phyloP scores from a whole-genome alignment of 2,113 vertebrate species.

The Archilochus colubris region DNA sequence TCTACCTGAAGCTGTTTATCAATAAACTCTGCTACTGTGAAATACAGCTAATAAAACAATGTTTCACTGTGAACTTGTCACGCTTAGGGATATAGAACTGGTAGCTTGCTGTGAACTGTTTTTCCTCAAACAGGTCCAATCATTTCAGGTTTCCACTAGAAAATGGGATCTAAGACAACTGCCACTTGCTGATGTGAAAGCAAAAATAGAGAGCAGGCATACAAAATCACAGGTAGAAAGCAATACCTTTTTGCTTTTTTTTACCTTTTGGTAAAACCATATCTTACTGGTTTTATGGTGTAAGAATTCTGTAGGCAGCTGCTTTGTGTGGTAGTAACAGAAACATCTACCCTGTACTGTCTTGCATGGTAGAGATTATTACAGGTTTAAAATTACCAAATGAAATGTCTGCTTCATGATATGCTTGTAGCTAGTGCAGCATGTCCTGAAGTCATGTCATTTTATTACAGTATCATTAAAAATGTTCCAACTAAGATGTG shows the following conservation, averaged over 20 bases:
- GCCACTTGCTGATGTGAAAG: background rate
- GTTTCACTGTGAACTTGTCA: background rate
- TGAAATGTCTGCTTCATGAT: background rate
- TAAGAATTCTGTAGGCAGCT: background rate
- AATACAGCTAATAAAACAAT: background rate
- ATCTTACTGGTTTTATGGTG: background rate
- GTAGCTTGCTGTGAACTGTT: background rate
- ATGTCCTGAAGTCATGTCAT: background rate
- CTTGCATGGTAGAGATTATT: background rate
- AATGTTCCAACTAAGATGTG: background rate
- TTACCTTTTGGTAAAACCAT: background rate
- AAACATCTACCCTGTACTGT: background rate
- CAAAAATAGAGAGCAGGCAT: background rate
- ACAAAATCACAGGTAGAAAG: background rate
- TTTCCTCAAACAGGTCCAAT: background rate
- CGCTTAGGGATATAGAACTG: background rate
- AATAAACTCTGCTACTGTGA: background rate
- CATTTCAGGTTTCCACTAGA: background rate
- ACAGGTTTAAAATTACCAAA: background rate
- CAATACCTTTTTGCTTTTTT: background rate
- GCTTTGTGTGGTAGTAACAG: fast-evolving
- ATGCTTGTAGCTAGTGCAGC: background rate
- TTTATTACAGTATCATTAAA: background rate
- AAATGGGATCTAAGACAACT: background rate
- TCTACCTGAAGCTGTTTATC: background rate